Base-by-base conservation (phyloP, 2,888 invertebrate species). In the Temnothorax rugatulus region DNA sequence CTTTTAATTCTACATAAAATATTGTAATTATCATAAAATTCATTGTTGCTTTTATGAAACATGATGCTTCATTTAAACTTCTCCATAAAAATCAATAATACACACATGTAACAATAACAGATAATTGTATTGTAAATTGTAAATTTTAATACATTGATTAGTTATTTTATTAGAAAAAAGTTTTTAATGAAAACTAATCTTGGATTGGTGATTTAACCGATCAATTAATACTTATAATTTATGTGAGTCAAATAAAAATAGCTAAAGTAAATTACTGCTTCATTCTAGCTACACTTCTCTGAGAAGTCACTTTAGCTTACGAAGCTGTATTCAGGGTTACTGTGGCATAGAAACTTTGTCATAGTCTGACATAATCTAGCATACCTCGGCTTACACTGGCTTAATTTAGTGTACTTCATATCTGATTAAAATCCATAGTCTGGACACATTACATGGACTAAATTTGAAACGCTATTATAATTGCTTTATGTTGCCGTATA, bases 351-450 rank as follows among this genome's bases (percentile, higher is more conserved):
- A 52, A 76, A 76, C 76, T 76, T 76, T 63, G 63, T 76, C 64
- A 76, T 25, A 64, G 76, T 64, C 76, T 76, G 64, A 76, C 76
- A 64, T 76, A 76, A 76, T 76, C 76, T 64, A 63, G 76, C 76
- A 64, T 64, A 76, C 50, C 76, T 52, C 52, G 52, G 64, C 50
- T 63, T 63, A 63, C 75, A 63, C 50, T 76, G 21, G 75, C 52
- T 76, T 64, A 76, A 76, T 76, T 76, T 76, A 76, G 64, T 64
- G 76, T 64, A 76, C 64, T 76, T 76, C 63, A 64, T 76, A 64
- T 76, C 76, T 76, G 76, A 76, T 76, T 76, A 76, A 76, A 76
- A 76, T 76, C 61, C 54, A 54, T 57, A 73, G 61, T 61, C 74
- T 38, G 75, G 63, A 63, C 38, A 63, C 69, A 41, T 64, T 64